Conservation (phyloP, 2,888 invertebrate species). For the Epinotia nisella region DNA sequence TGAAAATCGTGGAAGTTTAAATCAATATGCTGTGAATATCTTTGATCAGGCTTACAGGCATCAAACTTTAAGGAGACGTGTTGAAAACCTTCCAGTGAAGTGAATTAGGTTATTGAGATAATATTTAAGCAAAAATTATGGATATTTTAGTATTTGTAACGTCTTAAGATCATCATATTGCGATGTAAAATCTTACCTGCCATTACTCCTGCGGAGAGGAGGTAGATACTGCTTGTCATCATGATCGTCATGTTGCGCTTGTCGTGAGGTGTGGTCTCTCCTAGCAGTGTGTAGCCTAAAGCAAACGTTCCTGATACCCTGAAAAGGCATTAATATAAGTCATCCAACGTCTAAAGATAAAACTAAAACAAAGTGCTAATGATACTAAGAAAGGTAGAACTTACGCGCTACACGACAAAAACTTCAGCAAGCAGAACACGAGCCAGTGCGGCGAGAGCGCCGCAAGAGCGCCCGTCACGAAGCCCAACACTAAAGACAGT, state of each 20-base stretch:
- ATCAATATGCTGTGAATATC: too few species aligned
- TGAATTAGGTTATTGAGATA: neutral
- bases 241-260: slow-evolving; percentile 62
- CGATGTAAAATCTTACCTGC: slow-evolving; percentile 57
- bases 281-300: slow-evolving; percentile 64
- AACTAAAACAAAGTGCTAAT: too few species aligned
- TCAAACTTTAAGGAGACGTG: neutral
- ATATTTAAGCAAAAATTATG: neutral
- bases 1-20: too few species aligned
- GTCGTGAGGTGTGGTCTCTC: slow-evolving; percentile 65
- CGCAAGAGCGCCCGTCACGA: slow-evolving; percentile 78
- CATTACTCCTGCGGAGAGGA: slow-evolving; percentile 65
- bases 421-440: slow-evolving; percentile 84
- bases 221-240: slow-evolving; percentile 62
- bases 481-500: slow-evolving; percentile 73
- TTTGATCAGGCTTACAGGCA: too few species aligned
- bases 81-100: neutral
- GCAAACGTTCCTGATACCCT: slow-evolving; percentile 72
- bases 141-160: neutral
- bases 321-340: slow-evolving; percentile 39
- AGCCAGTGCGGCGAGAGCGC: slow-evolving; percentile 86
- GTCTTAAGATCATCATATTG: neutral
- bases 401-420: slow-evolving; percentile 86
- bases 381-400: slow-evolving; percentile 51
- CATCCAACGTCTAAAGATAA: neutral